Percentiles rank a stretch among this genome's conserved stretches.
Conservation (phyloP, 2,113 vertebrate genomes). For the Andinoacara biseriatus region DNA sequence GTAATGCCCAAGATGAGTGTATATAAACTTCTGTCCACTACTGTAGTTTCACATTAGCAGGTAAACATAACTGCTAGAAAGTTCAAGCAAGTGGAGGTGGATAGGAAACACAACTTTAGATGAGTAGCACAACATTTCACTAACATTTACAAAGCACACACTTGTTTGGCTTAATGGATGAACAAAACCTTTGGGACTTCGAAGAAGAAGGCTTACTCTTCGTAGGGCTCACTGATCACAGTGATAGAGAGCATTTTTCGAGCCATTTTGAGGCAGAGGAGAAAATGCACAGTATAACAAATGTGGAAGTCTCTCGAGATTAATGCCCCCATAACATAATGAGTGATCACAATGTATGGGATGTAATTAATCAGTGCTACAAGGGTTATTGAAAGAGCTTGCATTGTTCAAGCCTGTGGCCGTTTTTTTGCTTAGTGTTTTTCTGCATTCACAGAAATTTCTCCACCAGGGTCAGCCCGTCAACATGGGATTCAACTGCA, state of each 20-base stretch:
- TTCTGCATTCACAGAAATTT: background rate
- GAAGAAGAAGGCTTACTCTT: conserved; percentile 52
- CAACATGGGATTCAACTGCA: background rate
- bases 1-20: background rate
- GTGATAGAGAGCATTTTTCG: conserved; percentile 39
- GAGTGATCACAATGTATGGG: conserved; percentile 62
- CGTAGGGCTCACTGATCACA: conserved; percentile 46
- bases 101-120: conserved; percentile 32
- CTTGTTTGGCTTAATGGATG: conserved; percentile 61
- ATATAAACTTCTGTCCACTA: background rate
- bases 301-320: conserved; percentile 57
- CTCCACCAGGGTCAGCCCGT: background rate
- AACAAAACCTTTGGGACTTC: conserved; percentile 62
- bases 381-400: conserved; percentile 46
- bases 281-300: conserved; percentile 52
- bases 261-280: conserved; percentile 33
- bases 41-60: conserved; percentile 16
- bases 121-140: background rate
- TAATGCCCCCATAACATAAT: conserved; percentile 52
- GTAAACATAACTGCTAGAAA: conserved; percentile 3
- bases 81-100: conserved; percentile 2
- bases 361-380: conserved; percentile 68
- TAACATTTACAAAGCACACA: conserved; percentile 39
- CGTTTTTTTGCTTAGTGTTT: background rate
- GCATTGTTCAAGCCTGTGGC: background rate